A percentile compares a stretch with the other conserved stretches of the same genome.
These are phyloP conservation scores for Pseudochaenichthys georgianus DNA, from an alignment of 2,797 vertebrate species.

Conservation along the genomic window DNA sequence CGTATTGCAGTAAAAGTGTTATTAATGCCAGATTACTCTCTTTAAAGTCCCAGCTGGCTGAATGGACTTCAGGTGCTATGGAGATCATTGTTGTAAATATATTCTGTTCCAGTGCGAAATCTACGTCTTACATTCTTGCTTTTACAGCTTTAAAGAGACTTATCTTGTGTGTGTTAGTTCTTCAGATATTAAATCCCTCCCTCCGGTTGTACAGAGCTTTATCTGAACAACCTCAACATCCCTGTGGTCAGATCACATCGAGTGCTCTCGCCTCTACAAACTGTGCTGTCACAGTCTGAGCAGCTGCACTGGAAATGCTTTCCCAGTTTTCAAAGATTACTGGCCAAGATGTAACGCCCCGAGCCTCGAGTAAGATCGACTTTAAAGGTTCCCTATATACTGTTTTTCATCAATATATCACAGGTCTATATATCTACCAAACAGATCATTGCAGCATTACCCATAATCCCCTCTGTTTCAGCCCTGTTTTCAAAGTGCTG, in stretches of 20 bases:
- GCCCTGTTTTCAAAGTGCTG: too few relatives aligned
- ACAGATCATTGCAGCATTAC: too few relatives aligned
- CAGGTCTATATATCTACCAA: too few relatives aligned
- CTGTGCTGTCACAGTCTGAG: constrained; percentile 26
- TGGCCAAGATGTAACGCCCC: neutral
- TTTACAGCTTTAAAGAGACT: neutral
- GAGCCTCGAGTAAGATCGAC: too few relatives aligned
- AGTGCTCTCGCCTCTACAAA: constrained; percentile 38
- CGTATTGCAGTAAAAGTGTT: neutral
- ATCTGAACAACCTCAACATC: constrained; percentile 35
- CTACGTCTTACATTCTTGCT: neutral
- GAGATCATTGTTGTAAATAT: too few relatives aligned
- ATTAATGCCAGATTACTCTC: constrained; percentile 1
- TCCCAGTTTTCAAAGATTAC: constrained; percentile 11
- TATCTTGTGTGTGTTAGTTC: constrained; percentile 2
- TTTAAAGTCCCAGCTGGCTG: neutral
- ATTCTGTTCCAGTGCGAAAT: too few relatives aligned
- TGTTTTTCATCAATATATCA: too few relatives aligned
- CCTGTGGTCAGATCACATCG: constrained; percentile 38
- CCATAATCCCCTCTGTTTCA: too few relatives aligned
- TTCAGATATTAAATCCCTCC: constrained; percentile 14
- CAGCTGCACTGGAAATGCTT: constrained; percentile 39
- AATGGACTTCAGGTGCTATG: neutral
- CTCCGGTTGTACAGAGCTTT: constrained; percentile 8
- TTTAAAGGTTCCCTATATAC: too few relatives aligned